phyloP scores from a whole-genome alignment of 2,113 vertebrate genomes.

The Pseudorectes ferrugineus region DNA sequence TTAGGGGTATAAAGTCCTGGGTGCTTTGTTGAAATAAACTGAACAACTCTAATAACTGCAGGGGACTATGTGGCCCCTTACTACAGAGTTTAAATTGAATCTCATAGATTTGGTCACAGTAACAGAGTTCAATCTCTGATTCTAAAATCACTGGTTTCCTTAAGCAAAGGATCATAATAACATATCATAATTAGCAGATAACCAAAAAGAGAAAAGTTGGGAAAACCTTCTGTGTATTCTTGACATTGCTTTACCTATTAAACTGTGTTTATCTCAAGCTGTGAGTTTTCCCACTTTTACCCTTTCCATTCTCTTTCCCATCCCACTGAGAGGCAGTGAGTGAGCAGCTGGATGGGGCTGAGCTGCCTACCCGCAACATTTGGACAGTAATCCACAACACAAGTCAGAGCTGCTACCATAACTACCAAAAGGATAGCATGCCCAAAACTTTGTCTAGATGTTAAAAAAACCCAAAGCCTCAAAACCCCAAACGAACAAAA shows the following conservation, averaged over 20 bases:
- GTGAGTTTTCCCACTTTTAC: background rate
- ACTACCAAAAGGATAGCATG: background rate
- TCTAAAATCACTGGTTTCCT: background rate
- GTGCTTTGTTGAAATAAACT: background rate
- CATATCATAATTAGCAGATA: background rate
- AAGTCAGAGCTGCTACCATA: background rate
- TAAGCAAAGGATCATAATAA: background rate
- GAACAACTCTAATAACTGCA: background rate
- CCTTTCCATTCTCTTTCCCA: background rate
- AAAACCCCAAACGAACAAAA: background rate
- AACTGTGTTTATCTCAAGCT: background rate
- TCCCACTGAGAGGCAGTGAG: background rate
- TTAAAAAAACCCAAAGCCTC: background rate
- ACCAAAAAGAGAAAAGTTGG: background rate
- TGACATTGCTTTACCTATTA: background rate
- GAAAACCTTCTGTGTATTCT: background rate
- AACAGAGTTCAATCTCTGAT: background rate
- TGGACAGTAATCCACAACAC: background rate
- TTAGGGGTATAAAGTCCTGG: background rate
- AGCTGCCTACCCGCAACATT: background rate
- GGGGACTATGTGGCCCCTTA: background rate
- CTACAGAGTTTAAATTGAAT: background rate
- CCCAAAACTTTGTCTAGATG: background rate
- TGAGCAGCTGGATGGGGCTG: background rate
- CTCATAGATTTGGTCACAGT: background rate